Evolutionary conservation across 2,113 vertebrate genomes (phyloP), one percentile per base, ranked within the genome.

Genomic region (Sinocyclocheilus rhinocerous): DNA sequence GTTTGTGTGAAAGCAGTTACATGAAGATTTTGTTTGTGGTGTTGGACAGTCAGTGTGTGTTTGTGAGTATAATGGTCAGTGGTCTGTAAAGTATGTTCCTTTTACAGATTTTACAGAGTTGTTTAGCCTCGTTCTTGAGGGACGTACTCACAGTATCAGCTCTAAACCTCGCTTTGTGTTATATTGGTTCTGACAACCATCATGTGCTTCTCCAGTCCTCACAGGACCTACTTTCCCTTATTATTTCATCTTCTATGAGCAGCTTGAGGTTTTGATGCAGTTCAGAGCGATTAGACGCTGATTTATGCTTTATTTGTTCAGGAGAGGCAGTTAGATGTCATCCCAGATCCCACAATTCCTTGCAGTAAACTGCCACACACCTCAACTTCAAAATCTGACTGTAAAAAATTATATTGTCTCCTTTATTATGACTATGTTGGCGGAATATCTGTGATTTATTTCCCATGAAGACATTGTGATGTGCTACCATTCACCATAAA

Each of bases 251-350:
- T 48, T 48, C 9, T 12, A 24, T 16, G 42, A 76, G 42, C 42
- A 76, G 72, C 42, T 24, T 24, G 72, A 15, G 72, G 22, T 76
- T 45, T 48, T 24, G 39, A 48, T 76, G n/a, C 1, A 1, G 36
- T 39, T 72, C 10, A 72, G 36, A 72, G 36, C 18, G 1, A 22
- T 20, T 22, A 72, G 9, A 42, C 36, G 6, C 4, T 72, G 36
- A 72, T n/a, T 42, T 72, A 72, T 42, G 69, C 69, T 42, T 72
- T 72, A 72, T 42, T 42, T 72, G 69, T 39, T n/a, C 69, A n/a
- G 36, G 18, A 42, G 69, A 42, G 33, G 18, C 69, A 72, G 69
- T 42, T 12, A 72, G 4, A 42, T 76, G 73, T 48, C 72, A 75
- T 75, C 36, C 72, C 33, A 75, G 22, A 48, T 75, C 39, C 73